Conservation (phyloP, 2,888 invertebrate species). For the Drosophila vallismaia region DNA sequence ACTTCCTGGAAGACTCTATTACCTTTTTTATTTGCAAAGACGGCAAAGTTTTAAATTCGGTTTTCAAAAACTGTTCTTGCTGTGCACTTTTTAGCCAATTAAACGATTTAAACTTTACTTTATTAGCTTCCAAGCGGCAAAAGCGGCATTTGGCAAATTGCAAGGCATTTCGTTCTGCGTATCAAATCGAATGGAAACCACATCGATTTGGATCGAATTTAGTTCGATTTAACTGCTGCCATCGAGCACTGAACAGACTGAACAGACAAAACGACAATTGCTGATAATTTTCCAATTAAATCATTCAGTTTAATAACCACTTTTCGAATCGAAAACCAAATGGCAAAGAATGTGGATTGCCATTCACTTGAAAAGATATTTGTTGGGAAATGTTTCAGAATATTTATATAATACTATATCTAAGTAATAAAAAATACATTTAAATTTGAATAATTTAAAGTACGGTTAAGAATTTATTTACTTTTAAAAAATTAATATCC, state of each 20-base stretch:
- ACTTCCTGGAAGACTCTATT: constrained; percentile 69
- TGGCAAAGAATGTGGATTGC: constrained; percentile 13
- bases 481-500: too few species aligned
- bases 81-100: background rate
- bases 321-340: constrained; percentile 26
- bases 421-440: too few species aligned
- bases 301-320: constrained; percentile 68
- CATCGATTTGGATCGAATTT: constrained; percentile 41
- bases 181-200: constrained; percentile 9
- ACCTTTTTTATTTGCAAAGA: constrained; percentile 1
- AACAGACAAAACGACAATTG: constrained; percentile 51
- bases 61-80: background rate
- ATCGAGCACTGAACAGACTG: constrained; percentile 1
- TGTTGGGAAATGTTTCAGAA: too few species aligned
- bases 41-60: constrained; percentile 16
- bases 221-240: constrained; percentile 42
- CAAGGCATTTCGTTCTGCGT: constrained; percentile 23
- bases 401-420: too few species aligned
- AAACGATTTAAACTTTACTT: too few species aligned
- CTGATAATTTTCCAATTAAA: constrained; percentile 72
- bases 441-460: too few species aligned
- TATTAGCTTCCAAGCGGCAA: too few species aligned
- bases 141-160: constrained; percentile 35
- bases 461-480: too few species aligned
- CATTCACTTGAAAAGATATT: constrained; percentile 1